Evolutionary conservation across 2,113 vertebrate species (phyloP).

Genomic region (Chamaea fasciata): DNA sequence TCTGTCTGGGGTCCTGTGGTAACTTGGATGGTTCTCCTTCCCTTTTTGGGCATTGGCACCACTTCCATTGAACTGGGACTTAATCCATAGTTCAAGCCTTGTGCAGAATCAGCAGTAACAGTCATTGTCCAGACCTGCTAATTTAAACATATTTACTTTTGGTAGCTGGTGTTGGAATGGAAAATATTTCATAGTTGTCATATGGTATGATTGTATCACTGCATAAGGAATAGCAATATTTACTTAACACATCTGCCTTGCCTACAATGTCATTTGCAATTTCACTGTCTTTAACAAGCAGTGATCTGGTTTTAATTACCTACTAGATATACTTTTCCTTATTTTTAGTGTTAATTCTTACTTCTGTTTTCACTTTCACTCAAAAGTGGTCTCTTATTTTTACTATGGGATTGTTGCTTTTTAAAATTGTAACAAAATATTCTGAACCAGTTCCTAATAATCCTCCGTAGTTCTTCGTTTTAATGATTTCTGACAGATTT

Average conservation of each 20-base stretch:
- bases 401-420: background rate
- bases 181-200: constrained; percentile 18
- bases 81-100: background rate
- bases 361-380: background rate
- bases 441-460: background rate
- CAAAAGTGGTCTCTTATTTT: background rate
- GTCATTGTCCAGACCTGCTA: constrained; percentile 23
- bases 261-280: background rate
- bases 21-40: background rate
- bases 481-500: background rate
- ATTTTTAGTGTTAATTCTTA: background rate
- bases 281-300: background rate
- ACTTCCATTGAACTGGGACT: background rate
- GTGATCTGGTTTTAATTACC: background rate
- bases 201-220: background rate
- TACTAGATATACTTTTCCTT: background rate
- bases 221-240: constrained; percentile 1
- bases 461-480: background rate
- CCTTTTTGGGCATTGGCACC: constrained; percentile 11
- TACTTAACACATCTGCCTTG: background rate
- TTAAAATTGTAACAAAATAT: background rate
- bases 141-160: constrained; percentile 29
- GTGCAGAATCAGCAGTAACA: background rate
- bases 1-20: constrained; percentile 19
- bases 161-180: background rate